phyloP scores from a whole-genome alignment of 2,113 vertebrate species.

The Pseudopodoces humilis region DNA sequence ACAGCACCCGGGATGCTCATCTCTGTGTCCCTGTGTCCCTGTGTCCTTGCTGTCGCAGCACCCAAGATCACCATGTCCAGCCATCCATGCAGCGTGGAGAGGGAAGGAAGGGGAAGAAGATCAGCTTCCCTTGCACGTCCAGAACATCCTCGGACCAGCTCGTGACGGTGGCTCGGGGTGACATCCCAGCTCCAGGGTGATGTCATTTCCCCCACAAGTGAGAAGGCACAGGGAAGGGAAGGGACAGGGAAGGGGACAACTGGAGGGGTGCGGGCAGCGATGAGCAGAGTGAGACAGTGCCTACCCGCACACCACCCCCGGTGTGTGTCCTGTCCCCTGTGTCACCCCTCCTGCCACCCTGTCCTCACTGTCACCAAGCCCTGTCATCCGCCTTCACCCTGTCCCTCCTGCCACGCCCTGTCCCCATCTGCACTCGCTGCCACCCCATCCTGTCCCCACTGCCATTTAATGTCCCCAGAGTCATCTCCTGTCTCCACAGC shows the following conservation, averaged over 20 bases:
- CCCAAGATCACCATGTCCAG: accelerated
- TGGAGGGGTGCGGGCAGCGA: background rate
- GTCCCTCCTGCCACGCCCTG: background rate
- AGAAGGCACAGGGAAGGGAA: background rate
- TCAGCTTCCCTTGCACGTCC: background rate
- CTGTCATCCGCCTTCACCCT: background rate
- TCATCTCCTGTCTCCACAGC: background rate
- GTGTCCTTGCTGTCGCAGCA: background rate
- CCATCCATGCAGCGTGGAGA: background rate
- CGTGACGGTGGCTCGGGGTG: background rate
- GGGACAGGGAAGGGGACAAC: background rate
- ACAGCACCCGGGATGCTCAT: background rate
- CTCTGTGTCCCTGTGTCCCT: background rate
- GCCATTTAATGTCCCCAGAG: background rate
- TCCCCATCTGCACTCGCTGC: background rate
- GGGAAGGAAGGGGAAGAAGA: background rate
- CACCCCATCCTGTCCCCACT: background rate
- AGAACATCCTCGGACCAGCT: background rate
- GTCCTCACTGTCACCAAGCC: background rate
- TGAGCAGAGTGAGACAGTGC: background rate
- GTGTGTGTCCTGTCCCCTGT: background rate
- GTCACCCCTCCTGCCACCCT: too few relatives aligned
- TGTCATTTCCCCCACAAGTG: background rate
- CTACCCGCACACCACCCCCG: accelerated
- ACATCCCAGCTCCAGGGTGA: background rate